Conservation (phyloP, 2,888 invertebrate species). For the Bruchidius siliquastri region DNA sequence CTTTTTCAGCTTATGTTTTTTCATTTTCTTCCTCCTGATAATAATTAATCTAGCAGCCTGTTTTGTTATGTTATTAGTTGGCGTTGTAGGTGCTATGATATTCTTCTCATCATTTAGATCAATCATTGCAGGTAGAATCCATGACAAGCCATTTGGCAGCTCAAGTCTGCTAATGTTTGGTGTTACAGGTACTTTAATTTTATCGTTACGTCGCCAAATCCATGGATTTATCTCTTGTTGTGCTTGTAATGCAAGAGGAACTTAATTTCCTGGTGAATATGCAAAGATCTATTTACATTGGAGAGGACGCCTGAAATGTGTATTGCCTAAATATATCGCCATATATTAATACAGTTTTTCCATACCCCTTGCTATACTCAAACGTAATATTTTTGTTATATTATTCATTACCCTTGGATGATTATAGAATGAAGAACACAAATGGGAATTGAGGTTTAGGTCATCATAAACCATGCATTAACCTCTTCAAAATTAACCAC, state of each 20-base stretch:
- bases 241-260: neutral
- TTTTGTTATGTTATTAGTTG: constrained; percentile 53
- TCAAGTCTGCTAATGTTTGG: constrained; percentile 25
- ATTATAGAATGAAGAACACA: too few relatives aligned
- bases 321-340: neutral
- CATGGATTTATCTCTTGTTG: constrained; percentile 27
- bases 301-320: neutral
- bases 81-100: constrained; percentile 32
- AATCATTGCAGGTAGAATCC: constrained; percentile 28
- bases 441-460: too few relatives aligned
- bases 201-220: constrained; percentile 37
- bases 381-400: neutral
- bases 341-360: neutral
- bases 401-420: neutral
- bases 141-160: constrained; percentile 32
- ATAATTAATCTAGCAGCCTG: constrained; percentile 70
- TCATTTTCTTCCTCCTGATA: constrained; percentile 79
- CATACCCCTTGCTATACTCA: neutral
- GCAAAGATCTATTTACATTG: neutral
- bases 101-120: constrained; percentile 22
- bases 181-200: constrained; percentile 31
- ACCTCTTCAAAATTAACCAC: too few relatives aligned
- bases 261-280: neutral
- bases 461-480: too few relatives aligned
- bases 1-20: constrained; percentile 78